These are phyloP conservation scores for Pipistrellus pygmaeus DNA, from an alignment of 2,797 vertebrate genomes.

Conservation along the genomic window DNA sequence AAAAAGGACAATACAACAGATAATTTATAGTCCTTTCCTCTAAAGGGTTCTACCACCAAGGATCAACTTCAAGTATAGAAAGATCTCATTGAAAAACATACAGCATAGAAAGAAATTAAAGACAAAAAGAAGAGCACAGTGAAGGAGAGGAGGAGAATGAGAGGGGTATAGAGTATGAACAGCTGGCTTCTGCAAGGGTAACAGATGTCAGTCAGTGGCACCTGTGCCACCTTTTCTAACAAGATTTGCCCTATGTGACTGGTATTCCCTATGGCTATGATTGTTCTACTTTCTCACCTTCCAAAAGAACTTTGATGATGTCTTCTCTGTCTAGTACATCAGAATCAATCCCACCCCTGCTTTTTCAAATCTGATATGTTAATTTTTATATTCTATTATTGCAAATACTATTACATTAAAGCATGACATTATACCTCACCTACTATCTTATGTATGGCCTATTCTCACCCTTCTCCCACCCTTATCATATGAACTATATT, in stretches of 20 bases:
- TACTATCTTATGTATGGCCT: not conserved
- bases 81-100: not conserved
- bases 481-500: not conserved
- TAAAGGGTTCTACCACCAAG: conserved; percentile 28
- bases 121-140: not conserved
- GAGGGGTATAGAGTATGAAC: not conserved
- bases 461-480: not conserved
- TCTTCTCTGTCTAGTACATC: conserved; percentile 3
- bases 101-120: conserved; percentile 32
- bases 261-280: conserved; percentile 12
- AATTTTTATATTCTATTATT: conserved; percentile 45
- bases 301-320: conserved; percentile 36
- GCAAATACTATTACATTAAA: conserved; percentile 26
- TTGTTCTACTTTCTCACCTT: conserved; percentile 37
- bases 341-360: not conserved
- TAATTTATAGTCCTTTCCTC: not conserved
- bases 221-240: not conserved
- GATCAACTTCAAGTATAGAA: not conserved
- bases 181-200: not conserved
- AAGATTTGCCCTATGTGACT: conserved; percentile 39
- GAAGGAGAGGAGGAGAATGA: not conserved
- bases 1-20: not conserved
- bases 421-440: not conserved
- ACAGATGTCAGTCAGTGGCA: not conserved
- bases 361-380: conserved; percentile 29